Base-by-base conservation (phyloP, 2,113 vertebrate genomes). In the Neodontobutis hainanensis region DNA sequence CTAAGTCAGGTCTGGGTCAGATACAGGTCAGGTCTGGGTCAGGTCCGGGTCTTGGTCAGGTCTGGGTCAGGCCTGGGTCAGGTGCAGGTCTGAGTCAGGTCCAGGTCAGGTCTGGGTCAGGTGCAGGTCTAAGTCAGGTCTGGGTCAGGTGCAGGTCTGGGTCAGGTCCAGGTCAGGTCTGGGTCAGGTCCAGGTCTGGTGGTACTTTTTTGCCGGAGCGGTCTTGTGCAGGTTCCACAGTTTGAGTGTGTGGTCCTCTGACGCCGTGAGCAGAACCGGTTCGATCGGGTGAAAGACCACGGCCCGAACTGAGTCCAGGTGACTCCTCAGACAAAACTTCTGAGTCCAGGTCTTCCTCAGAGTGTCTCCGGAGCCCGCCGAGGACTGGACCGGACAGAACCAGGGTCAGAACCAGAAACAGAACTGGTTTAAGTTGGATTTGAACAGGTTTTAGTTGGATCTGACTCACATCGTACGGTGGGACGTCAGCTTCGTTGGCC, bases 141-240 rank as follows among this genome's bases (percentile, higher is more conserved):
- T 3, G 19, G 19, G 19, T 27, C 19, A 27, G 19, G 19, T 27
- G 1, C 3, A 3, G 19, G 19, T 27, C 19, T 27, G 19, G 19
- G 19, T 27, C 19, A 27, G 19, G 19, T 27, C 19, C 19, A 3
- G 19, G 42, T 43, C 10, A 8, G 7, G 10, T 43, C 10, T 3
- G 42, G 10, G 42, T 11, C 10, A 8, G 10, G 42, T 43, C 7
- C 3, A 6, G 2, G 42, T 43, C 7, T 43, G 10, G 1, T 4
- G 78, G 79, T 58, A 99, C 96, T 98, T 99, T 89, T 99, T 98
- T 87, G 95, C 92, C 34, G 97, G 95, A 2, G 94, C 92, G 4
- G 95, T 98, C 93, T 98, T 99, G 90, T 97, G 95, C 40, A 99
- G 94, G 92, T 99, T 98, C 97, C 97, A 99, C 93, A 99, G 94